Evolutionary conservation across 2,113 vertebrate genomes (phyloP).

Genomic region (Vicugna pacos): DNA sequence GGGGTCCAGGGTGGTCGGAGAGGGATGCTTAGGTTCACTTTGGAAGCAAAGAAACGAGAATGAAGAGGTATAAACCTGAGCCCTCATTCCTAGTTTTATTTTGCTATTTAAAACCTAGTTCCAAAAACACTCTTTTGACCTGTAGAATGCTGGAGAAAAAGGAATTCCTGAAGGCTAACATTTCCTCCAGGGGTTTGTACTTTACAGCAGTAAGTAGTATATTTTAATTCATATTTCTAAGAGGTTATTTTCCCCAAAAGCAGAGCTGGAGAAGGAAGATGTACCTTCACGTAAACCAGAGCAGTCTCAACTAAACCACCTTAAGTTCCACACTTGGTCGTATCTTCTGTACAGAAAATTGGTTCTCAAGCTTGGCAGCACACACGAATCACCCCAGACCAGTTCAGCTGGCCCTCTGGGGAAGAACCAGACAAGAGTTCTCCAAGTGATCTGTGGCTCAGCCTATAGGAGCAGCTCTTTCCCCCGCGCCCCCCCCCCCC

Average conservation of each 20-base stretch:
- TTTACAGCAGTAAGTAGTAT: background rate
- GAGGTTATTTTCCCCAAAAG: background rate
- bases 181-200: background rate
- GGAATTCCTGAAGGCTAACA: background rate
- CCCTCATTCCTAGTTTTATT: background rate
- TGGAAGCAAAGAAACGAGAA: background rate
- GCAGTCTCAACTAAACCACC: background rate
- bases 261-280: background rate
- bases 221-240: background rate
- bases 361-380: background rate
- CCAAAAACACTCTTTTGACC: background rate
- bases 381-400: accelerated
- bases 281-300: background rate
- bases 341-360: background rate
- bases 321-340: background rate
- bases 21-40: background rate
- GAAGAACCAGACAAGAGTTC: background rate
- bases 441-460: background rate
- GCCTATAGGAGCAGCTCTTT: background rate
- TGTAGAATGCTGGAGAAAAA: background rate
- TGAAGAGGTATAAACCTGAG: background rate
- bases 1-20: background rate
- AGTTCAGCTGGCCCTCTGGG: accelerated
- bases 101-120: constrained; percentile 34
- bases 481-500: background rate